Evolutionary conservation across 2,888 invertebrate genomes (phyloP), one percentile per base, ranked within the genome.

Genomic region (Liposcelis brunnea): DNA sequence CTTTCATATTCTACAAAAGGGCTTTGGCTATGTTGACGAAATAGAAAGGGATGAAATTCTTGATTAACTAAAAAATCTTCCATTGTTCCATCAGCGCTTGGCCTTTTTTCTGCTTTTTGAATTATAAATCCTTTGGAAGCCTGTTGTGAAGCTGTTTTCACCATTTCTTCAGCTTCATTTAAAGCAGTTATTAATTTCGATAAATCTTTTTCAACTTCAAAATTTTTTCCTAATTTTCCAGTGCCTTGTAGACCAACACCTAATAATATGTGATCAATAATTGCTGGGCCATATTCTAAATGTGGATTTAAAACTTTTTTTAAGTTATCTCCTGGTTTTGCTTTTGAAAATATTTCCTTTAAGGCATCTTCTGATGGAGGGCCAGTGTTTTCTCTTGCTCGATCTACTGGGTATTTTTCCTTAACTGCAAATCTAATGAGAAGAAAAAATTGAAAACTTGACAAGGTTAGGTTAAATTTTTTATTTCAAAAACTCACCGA

Each of bases 1-100:
- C 75, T 71, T 1, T 77, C 75, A 58, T 80, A 81, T 55, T 79
- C 77, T 21, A 72, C 63, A 50, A 67, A 64, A 0, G 79, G 75
- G 51, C 65, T 63, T 2, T 65, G 63, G 52, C 66, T 68, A 58
- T 79, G 74, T 57, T 95, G 94, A 18, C 47, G 47, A 59, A 83
- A 91, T 12, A 85, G 65, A 59, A 75, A 72, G 0, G 98, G 97
- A 64, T 97, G 94, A 64, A 94, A 98, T 63, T 97, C 97, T 56
- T 86, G 72, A 61, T 91, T 93, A 8, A 84, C 76, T 44, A 75
- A 69, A 42, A 85, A 74, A 57, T 69, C 77, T 16, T 71, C 69
- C 45, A 69, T 66, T 1, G 62, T 64, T 2, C 58, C 64, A 47
- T 55, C 66, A 34, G 61, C 55, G 50, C 61, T 64, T 0, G 77